phyloP scores from a whole-genome alignment of 2,888 invertebrate genomes.

The Balanococcus diminutus region DNA sequence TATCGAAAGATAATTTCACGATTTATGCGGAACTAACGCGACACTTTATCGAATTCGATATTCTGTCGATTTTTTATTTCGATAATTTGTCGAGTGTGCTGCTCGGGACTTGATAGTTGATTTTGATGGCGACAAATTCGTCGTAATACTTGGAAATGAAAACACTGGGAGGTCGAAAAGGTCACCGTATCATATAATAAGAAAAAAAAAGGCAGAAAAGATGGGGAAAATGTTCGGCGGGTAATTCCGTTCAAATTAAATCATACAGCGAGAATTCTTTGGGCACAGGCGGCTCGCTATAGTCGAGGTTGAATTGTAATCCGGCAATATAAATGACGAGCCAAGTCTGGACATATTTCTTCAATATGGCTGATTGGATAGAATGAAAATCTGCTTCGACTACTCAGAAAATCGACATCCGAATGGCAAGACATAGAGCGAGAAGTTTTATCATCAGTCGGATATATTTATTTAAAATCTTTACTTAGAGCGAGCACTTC shows the following conservation, averaged over 20 bases:
- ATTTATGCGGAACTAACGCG: too few species aligned
- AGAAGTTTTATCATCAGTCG: neutral
- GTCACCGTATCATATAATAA: neutral
- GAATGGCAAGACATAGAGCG: neutral
- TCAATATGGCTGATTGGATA: constrained; percentile 1
- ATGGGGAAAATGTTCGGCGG: neutral
- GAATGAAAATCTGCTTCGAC: neutral
- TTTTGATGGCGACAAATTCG: neutral
- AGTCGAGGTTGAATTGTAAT: constrained; percentile 13
- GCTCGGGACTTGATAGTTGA: too few species aligned
- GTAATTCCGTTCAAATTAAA: constrained; percentile 11
- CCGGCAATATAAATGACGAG: neutral
- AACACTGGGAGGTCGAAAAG: neutral
- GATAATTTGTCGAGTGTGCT: too few species aligned
- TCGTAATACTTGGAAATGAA: neutral
- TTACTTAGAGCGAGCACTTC: neutral
- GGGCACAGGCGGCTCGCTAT: neutral
- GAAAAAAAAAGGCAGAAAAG: neutral
- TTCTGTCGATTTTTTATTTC: too few species aligned
- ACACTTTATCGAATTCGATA: too few species aligned
- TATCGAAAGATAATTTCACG: too few species aligned
- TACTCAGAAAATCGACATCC: neutral
- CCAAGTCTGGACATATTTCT: constrained; percentile 4
- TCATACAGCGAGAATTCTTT: neutral
- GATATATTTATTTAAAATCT: constrained; percentile 13